Percentiles rank a stretch among this genome's conserved stretches.
Conservation (phyloP, 2,797 vertebrate species). For the Huso huso region DNA sequence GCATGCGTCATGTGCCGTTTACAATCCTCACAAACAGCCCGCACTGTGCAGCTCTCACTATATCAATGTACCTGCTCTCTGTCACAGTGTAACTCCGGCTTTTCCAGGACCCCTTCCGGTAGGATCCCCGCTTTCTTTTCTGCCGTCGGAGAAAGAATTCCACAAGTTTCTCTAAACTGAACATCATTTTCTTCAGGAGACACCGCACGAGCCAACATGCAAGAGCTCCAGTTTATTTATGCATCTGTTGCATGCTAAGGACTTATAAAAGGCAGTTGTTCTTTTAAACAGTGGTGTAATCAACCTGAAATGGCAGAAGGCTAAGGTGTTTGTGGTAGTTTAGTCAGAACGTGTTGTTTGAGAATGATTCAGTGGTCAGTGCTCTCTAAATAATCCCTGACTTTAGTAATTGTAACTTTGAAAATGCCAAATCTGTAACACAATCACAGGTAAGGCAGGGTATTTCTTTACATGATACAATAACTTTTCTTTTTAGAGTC, state of each 20-base stretch:
- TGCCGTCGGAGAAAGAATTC: conserved; percentile 43
- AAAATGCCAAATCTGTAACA: conserved; percentile 23
- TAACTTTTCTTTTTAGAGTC: conserved; percentile 17
- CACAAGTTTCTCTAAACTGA: conserved; percentile 49
- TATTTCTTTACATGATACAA: conserved; percentile 19
- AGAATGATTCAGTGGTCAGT: neutral
- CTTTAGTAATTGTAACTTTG: conserved; percentile 9
- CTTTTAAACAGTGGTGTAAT: no score
- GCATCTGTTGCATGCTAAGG: no score
- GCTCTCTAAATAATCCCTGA: neutral
- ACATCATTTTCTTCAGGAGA: conserved; percentile 33
- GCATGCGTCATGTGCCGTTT: no score
- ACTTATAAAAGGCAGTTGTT: no score
- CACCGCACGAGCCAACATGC: neutral
- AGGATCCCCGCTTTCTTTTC: conserved; percentile 33
- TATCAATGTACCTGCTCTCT: conserved; percentile 44
- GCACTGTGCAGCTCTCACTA: no score
- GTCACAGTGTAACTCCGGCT: conserved; percentile 50
- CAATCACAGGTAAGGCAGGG: conserved; percentile 22
- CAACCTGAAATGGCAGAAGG: no score
- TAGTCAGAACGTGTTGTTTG: neutral
- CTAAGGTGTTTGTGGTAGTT: no score
- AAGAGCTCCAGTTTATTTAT: no score
- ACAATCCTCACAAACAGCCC: no score
- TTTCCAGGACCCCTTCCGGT: conserved; percentile 50